These are phyloP conservation scores for Spatulosminthurus flaviceps DNA, from an alignment of 2,888 invertebrate species.

Conservation along the genomic window DNA sequence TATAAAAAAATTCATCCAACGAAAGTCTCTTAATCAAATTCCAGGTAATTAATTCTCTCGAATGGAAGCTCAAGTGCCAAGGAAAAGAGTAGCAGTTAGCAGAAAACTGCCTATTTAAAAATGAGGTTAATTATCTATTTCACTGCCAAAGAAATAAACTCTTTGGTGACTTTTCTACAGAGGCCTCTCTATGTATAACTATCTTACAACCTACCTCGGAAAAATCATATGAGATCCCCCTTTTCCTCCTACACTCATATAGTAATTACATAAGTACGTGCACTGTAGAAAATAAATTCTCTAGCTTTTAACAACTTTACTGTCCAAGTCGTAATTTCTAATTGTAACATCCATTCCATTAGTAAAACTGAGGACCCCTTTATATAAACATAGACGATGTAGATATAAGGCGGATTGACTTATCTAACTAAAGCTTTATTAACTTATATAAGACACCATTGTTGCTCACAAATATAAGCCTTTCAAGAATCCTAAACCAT, in stretches of 20 bases:
- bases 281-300: constrained; percentile 6
- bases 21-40: constrained; percentile 33
- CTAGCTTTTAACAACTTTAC: constrained; percentile 20
- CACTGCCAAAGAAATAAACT: constrained; percentile 29
- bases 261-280: neutral
- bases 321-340: constrained; percentile 35
- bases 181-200: constrained; percentile 7
- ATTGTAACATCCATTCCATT: constrained; percentile 27
- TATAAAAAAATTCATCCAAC: neutral
- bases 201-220: neutral
- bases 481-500: too few species aligned
- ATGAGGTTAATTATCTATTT: constrained; percentile 44
- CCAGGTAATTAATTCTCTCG: constrained; percentile 40
- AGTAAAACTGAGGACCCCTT: neutral
- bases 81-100: constrained; percentile 10
- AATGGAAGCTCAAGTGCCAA: constrained; percentile 10
- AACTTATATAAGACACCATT: too few species aligned
- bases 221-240: too few species aligned
- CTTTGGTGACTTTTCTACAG: neutral
- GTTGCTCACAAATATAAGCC: too few species aligned
- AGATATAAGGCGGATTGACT: too few species aligned
- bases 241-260: too few species aligned
- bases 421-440: too few species aligned
- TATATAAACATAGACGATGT: too few species aligned
- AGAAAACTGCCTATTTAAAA: constrained; percentile 34